Base-by-base conservation (phyloP, 2,888 invertebrate species). In the Epinotia bilunana region DNA sequence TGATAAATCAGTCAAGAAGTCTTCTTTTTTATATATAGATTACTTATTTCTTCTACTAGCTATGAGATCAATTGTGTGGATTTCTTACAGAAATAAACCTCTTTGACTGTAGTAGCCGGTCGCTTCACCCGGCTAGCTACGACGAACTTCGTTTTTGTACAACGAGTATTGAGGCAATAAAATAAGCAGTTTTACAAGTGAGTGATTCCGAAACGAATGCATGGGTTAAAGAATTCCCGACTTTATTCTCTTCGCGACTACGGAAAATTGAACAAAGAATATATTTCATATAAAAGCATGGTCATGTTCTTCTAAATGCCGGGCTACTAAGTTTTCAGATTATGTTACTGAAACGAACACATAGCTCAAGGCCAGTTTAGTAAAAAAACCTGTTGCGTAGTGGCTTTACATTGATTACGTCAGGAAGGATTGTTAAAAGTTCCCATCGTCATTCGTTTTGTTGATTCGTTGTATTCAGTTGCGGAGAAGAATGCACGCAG, bases 141-240 rank as follows among this genome's bases (percentile, higher is more conserved):
- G 84, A 83, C 82, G 82, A 82, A 86, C 81, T 88, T 81, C 83
- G 85, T 86, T 88, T 88, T 88, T 90, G 87, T 84, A 83, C 77
- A 72, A 75, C 77, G 86, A 87, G 86, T 86, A 83, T 84, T 86
- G 84, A 83, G 86, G 88, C 88, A 87, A 90, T 90, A 91, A 91
- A 90, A 88, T 90, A 90, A 88, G 88, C 88, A 89, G 88, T 90
- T 90, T 90, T 89, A 90, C 90, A 90, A 90, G 88, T 88, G 89
- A 90, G 87, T 90, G 88, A 87, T 84, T 84, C 83, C 86, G 84
- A 83, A 89, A 89, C 85, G 87, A 88, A 90, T 88, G 87, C 86
- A 81, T 83, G 84, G 86, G 86, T 87, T 88, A 88, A 86, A 87
- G 84, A 88, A 85, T 84, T 84, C 85, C 86, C 86, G 86, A 90